A percentile compares a stretch with the other conserved stretches of the same genome.
phyloP scores from a whole-genome alignment of 2,797 vertebrate genomes.

The Acanthurus lineatus region DNA sequence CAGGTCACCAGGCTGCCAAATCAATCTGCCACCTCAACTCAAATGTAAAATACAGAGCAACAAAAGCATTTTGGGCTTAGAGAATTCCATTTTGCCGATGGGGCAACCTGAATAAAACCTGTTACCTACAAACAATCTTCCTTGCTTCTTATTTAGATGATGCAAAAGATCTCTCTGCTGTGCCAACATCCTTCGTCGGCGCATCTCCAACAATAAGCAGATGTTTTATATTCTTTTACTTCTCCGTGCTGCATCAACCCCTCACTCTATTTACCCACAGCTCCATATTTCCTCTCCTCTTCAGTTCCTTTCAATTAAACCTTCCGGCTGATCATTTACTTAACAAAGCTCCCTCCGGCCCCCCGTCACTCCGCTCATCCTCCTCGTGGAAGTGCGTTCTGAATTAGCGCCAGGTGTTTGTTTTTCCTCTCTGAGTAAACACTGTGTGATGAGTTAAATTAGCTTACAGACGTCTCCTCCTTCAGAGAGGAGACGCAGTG shows the following conservation, averaged over 20 bases:
- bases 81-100: not conserved
- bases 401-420: conserved; percentile 62
- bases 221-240: conserved; percentile 40
- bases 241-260: conserved; percentile 39
- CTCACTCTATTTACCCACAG: conserved; percentile 39
- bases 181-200: conserved; percentile 20
- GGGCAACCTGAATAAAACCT: not conserved
- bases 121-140: not conserved
- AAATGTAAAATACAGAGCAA: not conserved
- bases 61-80: not conserved
- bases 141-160: not conserved
- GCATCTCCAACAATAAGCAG: conserved; percentile 32
- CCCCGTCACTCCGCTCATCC: conserved; percentile 20
- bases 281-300: conserved; percentile 22
- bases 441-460: conserved; percentile 68
- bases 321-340: conserved; percentile 63
- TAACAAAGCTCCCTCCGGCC: conserved; percentile 34
- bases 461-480: conserved; percentile 15
- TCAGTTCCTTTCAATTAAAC: conserved; percentile 62
- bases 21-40: not conserved
- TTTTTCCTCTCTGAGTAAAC: conserved; percentile 66
- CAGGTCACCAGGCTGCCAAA: not conserved
- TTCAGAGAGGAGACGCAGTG: conserved; percentile 14
- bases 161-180: conserved; percentile 6
- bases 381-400: conserved; percentile 48